Conservation (phyloP, 35 echinoderm and acorn worm species). For the Strongylocentrotus purpuratus region DNA sequence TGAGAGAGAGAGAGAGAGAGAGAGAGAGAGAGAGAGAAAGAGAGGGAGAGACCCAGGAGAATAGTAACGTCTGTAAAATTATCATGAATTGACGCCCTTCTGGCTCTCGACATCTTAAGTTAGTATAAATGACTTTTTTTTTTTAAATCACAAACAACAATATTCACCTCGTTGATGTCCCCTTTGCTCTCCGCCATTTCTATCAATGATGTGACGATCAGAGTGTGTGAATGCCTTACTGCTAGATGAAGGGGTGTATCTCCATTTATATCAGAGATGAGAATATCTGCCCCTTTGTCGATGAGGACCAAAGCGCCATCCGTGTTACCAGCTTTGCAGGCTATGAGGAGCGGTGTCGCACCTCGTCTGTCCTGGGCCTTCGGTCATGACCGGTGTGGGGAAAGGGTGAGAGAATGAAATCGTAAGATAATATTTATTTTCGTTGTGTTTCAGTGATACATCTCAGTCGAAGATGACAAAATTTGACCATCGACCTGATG, state of each 20-base stretch:
- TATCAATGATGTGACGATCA: background rate
- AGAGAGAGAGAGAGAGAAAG: no score
- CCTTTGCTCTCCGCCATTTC: background rate
- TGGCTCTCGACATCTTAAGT: no score
- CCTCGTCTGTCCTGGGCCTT: background rate
- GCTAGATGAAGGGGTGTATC: constrained; percentile 5
- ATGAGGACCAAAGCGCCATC: background rate
- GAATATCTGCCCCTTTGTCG: background rate
- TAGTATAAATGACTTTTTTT: no score
- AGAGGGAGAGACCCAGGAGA: no score
- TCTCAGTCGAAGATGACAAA: no score
- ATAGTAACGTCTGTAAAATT: no score
- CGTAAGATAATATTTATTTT: no score
- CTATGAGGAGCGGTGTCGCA: background rate
- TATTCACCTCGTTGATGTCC: background rate
- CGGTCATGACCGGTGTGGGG: background rate
- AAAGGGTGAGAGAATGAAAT: background rate
- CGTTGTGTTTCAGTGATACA: no score
- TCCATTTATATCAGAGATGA: constrained; percentile 8
- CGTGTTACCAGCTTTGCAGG: background rate
- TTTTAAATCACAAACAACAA: no score
- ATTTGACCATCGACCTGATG: no score
- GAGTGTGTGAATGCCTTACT: background rate
- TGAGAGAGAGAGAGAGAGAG: no score
- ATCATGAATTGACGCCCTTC: no score